Evolutionary conservation across 2,797 vertebrate species (phyloP).

Genomic region (Scolopax bukidnonensis): DNA sequence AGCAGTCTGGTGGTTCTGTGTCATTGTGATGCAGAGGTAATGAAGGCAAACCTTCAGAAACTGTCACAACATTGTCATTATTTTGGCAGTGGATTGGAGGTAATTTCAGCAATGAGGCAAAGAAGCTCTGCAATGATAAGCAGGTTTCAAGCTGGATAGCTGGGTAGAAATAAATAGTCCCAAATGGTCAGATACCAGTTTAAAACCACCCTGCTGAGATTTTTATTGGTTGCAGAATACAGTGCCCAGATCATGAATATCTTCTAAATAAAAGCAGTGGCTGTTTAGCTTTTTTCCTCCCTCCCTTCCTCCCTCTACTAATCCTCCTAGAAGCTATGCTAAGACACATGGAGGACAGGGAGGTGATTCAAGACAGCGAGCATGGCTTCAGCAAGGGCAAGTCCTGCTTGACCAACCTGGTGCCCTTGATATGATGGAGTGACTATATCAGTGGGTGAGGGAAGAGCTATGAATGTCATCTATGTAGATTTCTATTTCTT

Average conservation of each 20-base stretch:
- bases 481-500: neutral
- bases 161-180: neutral
- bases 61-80: slow-evolving; percentile 33
- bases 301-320: neutral
- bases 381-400: neutral
- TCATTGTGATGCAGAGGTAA: slow-evolving; percentile 31
- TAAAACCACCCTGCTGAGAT: neutral
- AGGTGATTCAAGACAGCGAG: neutral
- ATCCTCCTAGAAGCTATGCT: neutral
- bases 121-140: neutral
- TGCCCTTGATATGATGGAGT: neutral
- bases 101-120: slow-evolving; percentile 16
- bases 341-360: neutral
- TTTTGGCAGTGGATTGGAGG: slow-evolving; percentile 21
- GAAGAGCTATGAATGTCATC: neutral
- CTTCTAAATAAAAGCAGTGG: neutral
- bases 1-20: slow-evolving; percentile 33
- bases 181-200: neutral
- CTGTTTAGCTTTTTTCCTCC: neutral
- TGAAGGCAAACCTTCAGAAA: slow-evolving; percentile 49
- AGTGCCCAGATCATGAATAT: neutral
- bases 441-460: neutral
- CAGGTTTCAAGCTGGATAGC: neutral
- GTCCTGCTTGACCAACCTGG: neutral
- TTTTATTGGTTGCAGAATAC: neutral